Percentiles rank a stretch among this genome's conserved stretches.
Conservation (phyloP, 2,797 vertebrate species). For the Iguana delicatissima region DNA sequence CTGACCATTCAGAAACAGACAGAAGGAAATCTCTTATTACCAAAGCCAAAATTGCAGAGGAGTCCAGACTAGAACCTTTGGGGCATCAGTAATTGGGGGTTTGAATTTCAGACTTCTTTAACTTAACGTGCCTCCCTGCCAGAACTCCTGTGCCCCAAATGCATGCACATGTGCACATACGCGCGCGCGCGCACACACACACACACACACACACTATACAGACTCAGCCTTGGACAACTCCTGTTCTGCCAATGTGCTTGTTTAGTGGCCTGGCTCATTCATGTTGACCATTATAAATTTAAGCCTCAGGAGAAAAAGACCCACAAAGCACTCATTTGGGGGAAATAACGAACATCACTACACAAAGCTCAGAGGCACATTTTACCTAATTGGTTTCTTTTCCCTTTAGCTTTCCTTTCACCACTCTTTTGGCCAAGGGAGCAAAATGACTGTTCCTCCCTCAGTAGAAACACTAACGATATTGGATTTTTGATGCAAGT, state of each 20-base stretch:
- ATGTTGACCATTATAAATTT: background rate
- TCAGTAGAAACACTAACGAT: background rate
- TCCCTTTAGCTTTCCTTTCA: background rate
- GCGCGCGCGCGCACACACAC: too few relatives aligned
- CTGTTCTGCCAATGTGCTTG: background rate
- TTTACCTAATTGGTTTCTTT: conserved; percentile 12
- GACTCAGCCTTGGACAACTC: background rate
- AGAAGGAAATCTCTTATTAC: background rate
- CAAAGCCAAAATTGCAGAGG: conserved; percentile 2
- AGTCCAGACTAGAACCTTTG: conserved; percentile 10
- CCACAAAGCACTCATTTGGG: conserved; percentile 8
- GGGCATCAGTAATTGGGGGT: conserved; percentile 16
- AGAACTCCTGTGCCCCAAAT: background rate
- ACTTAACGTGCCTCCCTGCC: background rate
- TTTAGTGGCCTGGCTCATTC: background rate
- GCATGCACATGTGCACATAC: too few relatives aligned
- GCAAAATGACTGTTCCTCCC: background rate
- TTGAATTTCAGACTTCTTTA: conserved; percentile 3
- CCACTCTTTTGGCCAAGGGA: background rate
- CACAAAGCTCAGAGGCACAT: background rate
- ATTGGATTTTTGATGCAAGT: background rate
- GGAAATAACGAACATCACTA: background rate
- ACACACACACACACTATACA: too few relatives aligned
- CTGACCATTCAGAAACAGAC: background rate
- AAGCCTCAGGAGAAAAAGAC: background rate